Conservation (phyloP, 2,888 invertebrate species). For the Andrena marginata region DNA sequence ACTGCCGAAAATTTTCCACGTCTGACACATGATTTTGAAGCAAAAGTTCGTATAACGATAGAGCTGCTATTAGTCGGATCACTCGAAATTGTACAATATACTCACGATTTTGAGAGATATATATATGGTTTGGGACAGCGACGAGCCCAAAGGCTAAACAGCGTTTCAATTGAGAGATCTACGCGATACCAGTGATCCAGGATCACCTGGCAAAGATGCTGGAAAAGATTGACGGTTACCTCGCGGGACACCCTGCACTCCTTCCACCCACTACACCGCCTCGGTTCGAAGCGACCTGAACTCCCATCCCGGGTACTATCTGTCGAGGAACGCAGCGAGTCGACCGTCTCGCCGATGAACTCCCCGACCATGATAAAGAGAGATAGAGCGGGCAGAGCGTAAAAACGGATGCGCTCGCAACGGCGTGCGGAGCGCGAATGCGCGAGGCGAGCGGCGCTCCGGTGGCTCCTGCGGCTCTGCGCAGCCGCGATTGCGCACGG, state of each 20-base stretch:
- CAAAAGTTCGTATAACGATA: too few relatives aligned
- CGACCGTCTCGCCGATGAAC: too few relatives aligned
- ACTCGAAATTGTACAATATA: too few relatives aligned
- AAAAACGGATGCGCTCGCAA: slow-evolving; percentile 53
- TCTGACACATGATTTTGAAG: too few relatives aligned
- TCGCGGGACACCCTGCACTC: slow-evolving; percentile 1
- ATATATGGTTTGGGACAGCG: too few relatives aligned
- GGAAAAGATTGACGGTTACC: background rate
- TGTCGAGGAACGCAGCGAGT: background rate
- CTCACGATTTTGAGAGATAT: too few relatives aligned
- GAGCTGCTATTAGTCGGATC: too few relatives aligned
- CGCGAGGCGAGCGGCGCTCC: slow-evolving; percentile 51
- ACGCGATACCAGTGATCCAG: too few relatives aligned
- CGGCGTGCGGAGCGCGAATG: slow-evolving; percentile 73
- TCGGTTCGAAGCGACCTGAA: background rate
- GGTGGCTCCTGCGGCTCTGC: slow-evolving; percentile 52
- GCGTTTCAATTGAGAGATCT: too few relatives aligned
- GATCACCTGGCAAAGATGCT: background rate
- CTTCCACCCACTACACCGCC: background rate
- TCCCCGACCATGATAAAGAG: too few relatives aligned
- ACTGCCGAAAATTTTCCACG: too few relatives aligned
- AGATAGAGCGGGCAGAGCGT: background rate
- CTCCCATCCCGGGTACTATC: background rate
- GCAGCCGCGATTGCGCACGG: slow-evolving; percentile 66
- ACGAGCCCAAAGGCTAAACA: too few relatives aligned